Base-by-base conservation (phyloP, 2,797 vertebrate genomes). In the Leptodactylus fallax region DNA sequence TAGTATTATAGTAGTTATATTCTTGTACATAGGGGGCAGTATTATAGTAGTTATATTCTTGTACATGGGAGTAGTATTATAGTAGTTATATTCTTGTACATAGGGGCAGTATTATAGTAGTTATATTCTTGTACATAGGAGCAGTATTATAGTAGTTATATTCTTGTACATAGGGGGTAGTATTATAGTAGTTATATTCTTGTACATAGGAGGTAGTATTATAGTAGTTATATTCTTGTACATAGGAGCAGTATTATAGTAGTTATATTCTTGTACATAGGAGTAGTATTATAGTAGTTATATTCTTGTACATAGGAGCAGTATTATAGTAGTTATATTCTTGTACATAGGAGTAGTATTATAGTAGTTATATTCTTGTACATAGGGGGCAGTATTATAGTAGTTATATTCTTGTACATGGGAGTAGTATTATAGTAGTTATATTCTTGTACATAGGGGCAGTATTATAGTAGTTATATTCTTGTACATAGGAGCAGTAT, bases 251-350 rank as follows among this genome's bases (percentile, higher is more conserved):
- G 13, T 67, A 67, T 67, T 67, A 67, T 67, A 67, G 25, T 67
- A 67, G 65, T 25, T 27, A 67, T 25, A 67, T 27, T 67, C 23
- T 77, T n/a, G 21, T 77, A 77, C 7, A 55, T 23, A 55, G 51
- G n/a, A 25, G 53, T 11, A 25, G 51, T 77, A 53, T 53, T 53
- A 23, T 53, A 77, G 47, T 53, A 53, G 21, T 49, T 72, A 77
- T 77, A 53, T 77, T 56, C 65, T 67, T 25, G 65, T 67, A 67
- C 6, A 67, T 67, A 67, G 65, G 65, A 14, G 65, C 65, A 27
- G 65, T 67, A 67, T 67, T 67, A 67, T 67, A 67, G 65, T 27
- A 67, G 65, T 67, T 67, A 67, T 67, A 67, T 67, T 67, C 65
- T 77, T n/a, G 21, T 77, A 77, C 7, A 55, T 23, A 78, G 76